phyloP scores from a whole-genome alignment of 2,113 vertebrate species.

The Arvicanthis niloticus region DNA sequence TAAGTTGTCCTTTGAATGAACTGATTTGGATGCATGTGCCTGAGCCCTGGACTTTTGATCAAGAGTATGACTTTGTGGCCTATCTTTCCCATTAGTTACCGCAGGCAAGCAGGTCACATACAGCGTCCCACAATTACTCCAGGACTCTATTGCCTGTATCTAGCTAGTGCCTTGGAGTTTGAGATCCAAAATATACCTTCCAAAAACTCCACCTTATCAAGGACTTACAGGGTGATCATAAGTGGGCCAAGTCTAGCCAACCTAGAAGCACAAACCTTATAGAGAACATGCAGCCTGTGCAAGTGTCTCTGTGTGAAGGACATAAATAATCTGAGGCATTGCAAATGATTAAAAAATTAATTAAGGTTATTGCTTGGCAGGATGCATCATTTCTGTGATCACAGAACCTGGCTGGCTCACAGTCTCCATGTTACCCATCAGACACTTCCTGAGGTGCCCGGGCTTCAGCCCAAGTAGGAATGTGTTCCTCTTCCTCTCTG shows the following conservation, averaged over 20 bases:
- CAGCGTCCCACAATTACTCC: rapidly evolving
- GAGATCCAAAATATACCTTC: background rate
- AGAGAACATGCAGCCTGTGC: background rate
- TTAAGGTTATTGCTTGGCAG: constrained; percentile 13
- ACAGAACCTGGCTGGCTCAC: background rate
- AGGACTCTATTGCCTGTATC: rapidly evolving
- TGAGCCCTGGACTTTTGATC: background rate
- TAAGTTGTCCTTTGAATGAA: background rate
- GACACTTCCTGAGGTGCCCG: background rate
- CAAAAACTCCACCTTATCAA: background rate
- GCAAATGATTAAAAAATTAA: constrained; percentile 41
- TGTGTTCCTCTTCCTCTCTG: background rate
- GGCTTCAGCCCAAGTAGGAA: constrained; percentile 38
- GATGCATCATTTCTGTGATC: background rate
- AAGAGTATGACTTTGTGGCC: background rate
- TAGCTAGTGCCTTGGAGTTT: rapidly evolving
- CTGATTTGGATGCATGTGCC: background rate
- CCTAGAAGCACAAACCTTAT: background rate
- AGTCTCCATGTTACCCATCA: background rate
- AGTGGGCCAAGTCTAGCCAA: background rate
- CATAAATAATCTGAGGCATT: constrained; percentile 31
- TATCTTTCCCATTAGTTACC: background rate
- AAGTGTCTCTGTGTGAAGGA: background rate
- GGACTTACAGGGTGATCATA: background rate
- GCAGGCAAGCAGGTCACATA: rapidly evolving